Conservation (phyloP, 2,797 vertebrate genomes). For the Hemibagrus guttatus region DNA sequence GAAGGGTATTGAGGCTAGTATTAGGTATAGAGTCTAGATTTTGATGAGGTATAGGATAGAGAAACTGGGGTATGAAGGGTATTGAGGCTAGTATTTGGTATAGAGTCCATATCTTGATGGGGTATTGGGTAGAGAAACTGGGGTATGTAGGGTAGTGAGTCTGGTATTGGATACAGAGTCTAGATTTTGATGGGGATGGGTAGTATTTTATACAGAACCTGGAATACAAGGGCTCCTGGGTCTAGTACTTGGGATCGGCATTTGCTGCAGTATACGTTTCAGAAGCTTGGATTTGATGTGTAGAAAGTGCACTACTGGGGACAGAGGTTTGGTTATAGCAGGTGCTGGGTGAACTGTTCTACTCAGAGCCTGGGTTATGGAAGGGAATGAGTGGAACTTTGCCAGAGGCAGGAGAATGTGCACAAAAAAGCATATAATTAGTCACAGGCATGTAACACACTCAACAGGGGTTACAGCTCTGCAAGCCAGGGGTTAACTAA, state of each 20-base stretch:
- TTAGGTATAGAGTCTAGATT: background rate
- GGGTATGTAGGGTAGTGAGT: background rate
- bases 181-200: background rate
- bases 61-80: no score
- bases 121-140: background rate
- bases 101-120: background rate
- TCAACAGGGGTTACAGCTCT: conserved; percentile 59
- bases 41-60: background rate
- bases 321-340: background rate
- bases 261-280: background rate
- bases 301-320: conserved; percentile 9
- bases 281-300: conserved; percentile 64
- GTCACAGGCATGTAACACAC: conserved; percentile 68
- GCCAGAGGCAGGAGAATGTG: conserved; percentile 70
- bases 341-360: conserved; percentile 15
- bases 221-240: no score
- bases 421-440: conserved; percentile 70
- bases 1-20: background rate
- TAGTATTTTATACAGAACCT: background rate
- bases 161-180: background rate
- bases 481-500: conserved; percentile 51
- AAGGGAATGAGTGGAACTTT: conserved; percentile 64
- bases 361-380: conserved; percentile 61
- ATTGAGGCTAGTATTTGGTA: no score
- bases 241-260: background rate